A percentile compares a stretch with the other conserved stretches of the same genome.
Evolutionary conservation across 2,113 vertebrate genomes (phyloP).

Genomic region (Ovis aries): ARS-UI_Ramb_v3.0 NC_056068.1:4841501-4842000

Average conservation of each 20-base stretch:
- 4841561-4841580: neutral
- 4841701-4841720: too few species aligned
- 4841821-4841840: too few species aligned
- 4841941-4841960: neutral
- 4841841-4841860: too few species aligned
- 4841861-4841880: too few species aligned
- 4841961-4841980: neutral
- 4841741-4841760: too few species aligned
- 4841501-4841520: neutral
- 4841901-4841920: too few species aligned
- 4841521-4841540: neutral
- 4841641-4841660: neutral
- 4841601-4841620: neutral
- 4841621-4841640: neutral
- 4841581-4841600: neutral
- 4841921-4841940: neutral
- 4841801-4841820: too few species aligned
- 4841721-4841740: too few species aligned
- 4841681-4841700: too few species aligned
- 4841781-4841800: too few species aligned
- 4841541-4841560: neutral
- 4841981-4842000: neutral
- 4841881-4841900: too few species aligned
- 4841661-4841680: neutral
- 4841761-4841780: too few species aligned